These are phyloP conservation scores for Toxostoma redivivum DNA, from an alignment of 2,113 vertebrate genomes.

Conservation along the genomic window DNA sequence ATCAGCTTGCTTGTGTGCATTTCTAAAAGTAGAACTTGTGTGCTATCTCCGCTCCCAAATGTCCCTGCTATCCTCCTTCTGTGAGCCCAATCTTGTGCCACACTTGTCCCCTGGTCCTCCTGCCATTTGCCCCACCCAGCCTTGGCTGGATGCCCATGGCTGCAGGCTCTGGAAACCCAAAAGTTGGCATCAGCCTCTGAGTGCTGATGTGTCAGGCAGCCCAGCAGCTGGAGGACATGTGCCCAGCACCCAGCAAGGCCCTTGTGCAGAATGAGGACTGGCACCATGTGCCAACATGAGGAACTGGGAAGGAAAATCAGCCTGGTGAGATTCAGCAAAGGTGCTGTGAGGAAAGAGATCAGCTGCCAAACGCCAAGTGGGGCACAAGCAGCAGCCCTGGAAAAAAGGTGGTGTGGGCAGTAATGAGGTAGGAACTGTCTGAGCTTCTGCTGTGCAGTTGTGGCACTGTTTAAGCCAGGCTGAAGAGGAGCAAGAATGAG, in stretches of 20 bases:
- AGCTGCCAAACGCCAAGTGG: fast-evolving
- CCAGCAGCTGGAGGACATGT: not conserved
- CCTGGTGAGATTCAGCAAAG: not conserved
- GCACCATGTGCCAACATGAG: not conserved
- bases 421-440: not conserved
- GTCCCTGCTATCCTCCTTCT: not conserved
- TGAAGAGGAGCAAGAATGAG: not conserved
- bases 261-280: fast-evolving
- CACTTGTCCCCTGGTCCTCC: not conserved
- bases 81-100: not conserved
- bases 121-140: not conserved
- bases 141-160: not conserved
- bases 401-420: not conserved
- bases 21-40: not conserved
- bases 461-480: not conserved
- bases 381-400: not conserved
- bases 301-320: not conserved
- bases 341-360: not conserved
- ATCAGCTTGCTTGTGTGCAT: fast-evolving
- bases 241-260: not conserved
- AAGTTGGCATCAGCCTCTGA: not conserved
- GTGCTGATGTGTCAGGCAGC: not conserved
- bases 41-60: not conserved
- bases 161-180: not conserved
- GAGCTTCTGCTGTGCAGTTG: not conserved